phyloP scores from a whole-genome alignment of 2,888 invertebrate genomes.

The Eristalinus aeneus region DNA sequence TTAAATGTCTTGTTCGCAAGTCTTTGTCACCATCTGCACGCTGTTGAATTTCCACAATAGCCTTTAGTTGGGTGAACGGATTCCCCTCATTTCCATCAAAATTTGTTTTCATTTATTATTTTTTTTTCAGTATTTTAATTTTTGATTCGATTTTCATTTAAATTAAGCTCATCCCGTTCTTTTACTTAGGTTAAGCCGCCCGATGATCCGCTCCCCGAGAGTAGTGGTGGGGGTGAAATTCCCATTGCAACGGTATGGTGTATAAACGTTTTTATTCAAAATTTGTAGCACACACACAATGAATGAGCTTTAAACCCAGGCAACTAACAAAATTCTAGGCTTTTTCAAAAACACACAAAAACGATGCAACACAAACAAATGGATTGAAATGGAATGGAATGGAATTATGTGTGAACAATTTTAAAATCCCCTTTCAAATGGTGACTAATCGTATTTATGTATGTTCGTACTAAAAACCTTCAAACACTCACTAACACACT shows the following conservation, averaged over 20 bases:
- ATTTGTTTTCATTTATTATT: not conserved
- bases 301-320: not conserved
- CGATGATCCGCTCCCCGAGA: conserved; percentile 32
- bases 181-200: conserved; percentile 52
- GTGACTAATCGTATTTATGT: not conserved
- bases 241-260: conserved; percentile 55
- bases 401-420: not conserved
- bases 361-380: not conserved
- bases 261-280: conserved; percentile 9
- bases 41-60: not conserved
- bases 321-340: not conserved
- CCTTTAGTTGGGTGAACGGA: not conserved
- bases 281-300: conserved; percentile 2
- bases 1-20: not conserved
- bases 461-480: not conserved
- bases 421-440: not conserved
- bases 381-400: not conserved
- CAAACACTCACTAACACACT: not conserved
- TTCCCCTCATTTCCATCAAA: not conserved
- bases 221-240: conserved; percentile 48
- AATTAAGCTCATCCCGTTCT: conserved; percentile 29
- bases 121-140: not conserved
- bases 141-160: conserved; percentile 21
- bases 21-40: not conserved
- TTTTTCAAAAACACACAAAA: not conserved